Percentiles rank a stretch among this genome's conserved stretches.
These are phyloP conservation scores for Amia ocellicauda DNA, from an alignment of 2,113 vertebrate genomes.

Conservation along the genomic window DNA sequence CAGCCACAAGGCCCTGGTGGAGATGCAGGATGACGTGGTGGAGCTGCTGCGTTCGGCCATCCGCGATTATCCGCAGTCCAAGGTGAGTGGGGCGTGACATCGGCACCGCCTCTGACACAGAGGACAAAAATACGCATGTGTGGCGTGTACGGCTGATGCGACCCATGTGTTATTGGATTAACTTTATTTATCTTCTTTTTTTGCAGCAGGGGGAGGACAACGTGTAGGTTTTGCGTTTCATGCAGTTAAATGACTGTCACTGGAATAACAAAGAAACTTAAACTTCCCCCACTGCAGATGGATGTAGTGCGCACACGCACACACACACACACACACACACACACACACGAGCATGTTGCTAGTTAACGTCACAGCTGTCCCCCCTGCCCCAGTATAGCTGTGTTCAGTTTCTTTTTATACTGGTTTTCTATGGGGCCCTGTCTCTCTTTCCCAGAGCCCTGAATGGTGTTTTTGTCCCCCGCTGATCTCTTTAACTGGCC, in stretches of 20 bases:
- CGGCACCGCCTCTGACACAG: neutral
- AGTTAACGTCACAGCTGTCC: neutral
- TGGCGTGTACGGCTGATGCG: too few species aligned
- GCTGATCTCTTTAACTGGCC: neutral
- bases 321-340: too few species aligned
- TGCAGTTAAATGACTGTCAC: too few species aligned
- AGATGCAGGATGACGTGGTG: slow-evolving; percentile 88
- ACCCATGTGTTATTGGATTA: too few species aligned
- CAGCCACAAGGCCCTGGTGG: slow-evolving; percentile 93
- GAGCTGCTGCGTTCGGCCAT: slow-evolving; percentile 80
- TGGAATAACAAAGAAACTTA: too few species aligned
- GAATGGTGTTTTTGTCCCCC: neutral
- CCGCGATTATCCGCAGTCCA: slow-evolving; percentile 74
- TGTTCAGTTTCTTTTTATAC: neutral
- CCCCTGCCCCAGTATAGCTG: neutral
- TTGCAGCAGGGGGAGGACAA: too few species aligned
- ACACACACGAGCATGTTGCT: neutral
- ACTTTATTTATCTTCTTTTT: too few species aligned
- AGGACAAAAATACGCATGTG: too few species aligned
- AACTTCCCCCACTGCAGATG: too few species aligned
- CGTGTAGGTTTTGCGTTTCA: too few species aligned
- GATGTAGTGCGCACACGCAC: too few species aligned
- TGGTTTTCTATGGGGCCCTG: neutral
- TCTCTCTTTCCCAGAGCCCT: neutral
- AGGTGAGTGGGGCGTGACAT: slow-evolving; percentile 62